phyloP scores from a whole-genome alignment of 2,888 invertebrate species.

The Parnassius glacialis region DNA sequence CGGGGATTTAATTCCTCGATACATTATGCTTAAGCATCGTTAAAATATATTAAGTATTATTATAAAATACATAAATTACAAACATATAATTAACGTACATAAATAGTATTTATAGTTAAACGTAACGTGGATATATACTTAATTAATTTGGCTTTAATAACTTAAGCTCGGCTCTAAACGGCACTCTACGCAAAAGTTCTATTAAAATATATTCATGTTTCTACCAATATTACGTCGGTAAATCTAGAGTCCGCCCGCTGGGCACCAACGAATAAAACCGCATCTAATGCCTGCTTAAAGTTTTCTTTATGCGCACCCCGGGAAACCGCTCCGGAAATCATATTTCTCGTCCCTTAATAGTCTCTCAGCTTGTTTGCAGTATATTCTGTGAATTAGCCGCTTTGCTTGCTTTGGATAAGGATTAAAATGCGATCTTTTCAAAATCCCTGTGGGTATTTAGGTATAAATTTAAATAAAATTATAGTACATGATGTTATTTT shows the following conservation, averaged over 20 bases:
- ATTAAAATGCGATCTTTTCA: no score
- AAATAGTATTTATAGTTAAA: no score
- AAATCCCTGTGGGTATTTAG: no score
- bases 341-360: slow-evolving; percentile 48
- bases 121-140: no score
- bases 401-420: slow-evolving; percentile 1
- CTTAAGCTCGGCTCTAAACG: not conserved
- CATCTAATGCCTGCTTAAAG: slow-evolving; percentile 37
- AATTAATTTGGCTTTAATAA: no score
- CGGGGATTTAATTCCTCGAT: no score
- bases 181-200: slow-evolving; percentile 23
- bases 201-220: slow-evolving; percentile 35
- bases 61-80: no score
- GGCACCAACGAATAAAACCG: slow-evolving; percentile 21
- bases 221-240: slow-evolving; percentile 34
- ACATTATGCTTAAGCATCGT: no score
- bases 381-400: slow-evolving; percentile 46
- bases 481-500: no score
- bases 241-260: slow-evolving; percentile 36
- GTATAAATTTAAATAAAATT: no score
- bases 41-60: no score
- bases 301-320: slow-evolving; percentile 44
- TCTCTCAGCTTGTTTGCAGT: slow-evolving; percentile 49
- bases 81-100: no score
- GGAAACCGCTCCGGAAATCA: slow-evolving; percentile 45